Evolutionary conservation across 2,797 vertebrate species (phyloP), one percentile per base, ranked within the genome.

Genomic region (Synaphobranchus kaupii): DNA sequence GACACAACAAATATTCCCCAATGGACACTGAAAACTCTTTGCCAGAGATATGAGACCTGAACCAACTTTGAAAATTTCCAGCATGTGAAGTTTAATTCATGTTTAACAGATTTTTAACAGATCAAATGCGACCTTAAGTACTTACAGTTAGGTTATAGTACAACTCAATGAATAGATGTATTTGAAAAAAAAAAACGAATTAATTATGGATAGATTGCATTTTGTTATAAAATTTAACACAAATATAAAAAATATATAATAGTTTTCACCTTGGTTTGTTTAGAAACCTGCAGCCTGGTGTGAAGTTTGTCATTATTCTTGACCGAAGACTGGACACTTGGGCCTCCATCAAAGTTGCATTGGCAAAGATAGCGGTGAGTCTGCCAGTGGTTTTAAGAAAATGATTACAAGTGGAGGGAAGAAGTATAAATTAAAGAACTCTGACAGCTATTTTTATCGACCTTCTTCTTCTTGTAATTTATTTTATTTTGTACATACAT

Each of bases 251-350:
- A 20, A 31, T 17, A 2, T 8, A 83, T 83, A 31, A 28, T 56
- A 28, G 28, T 56, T 83, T 34, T 83, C 48, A 31, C 7, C 50
- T 34, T 54, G 8, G 17, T 50, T 81, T 81, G 78, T 48, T 81
- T 50, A 81, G 78, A 48, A 12, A n/a, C 6, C 20, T n/a, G 47
- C 78, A 81, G 47, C 78, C 78, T n/a, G 47, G 47, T 48, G 78
- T 50, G 78, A 81, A 81, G 25, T 81, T 48, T 50, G 47, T 81
- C 22, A 48, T 81, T 50, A 81, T 81, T 81, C 78, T 81, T 81
- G 78, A 81, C 78, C 78, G 78, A 34, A 81, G 78, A 50, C 78
- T 81, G 78, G 78, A 50, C 78, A 81, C 78, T 3, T 81, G 78
- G 78, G 50, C 44, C 78, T 81, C 78, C 78, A 48, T 81, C 12